A percentile compares a stretch with the other conserved stretches of the same genome.
These are phyloP conservation scores for Heliconius congener DNA, from an alignment of 1,140 invertebrate genomes.

Conservation along the genomic window DNA sequence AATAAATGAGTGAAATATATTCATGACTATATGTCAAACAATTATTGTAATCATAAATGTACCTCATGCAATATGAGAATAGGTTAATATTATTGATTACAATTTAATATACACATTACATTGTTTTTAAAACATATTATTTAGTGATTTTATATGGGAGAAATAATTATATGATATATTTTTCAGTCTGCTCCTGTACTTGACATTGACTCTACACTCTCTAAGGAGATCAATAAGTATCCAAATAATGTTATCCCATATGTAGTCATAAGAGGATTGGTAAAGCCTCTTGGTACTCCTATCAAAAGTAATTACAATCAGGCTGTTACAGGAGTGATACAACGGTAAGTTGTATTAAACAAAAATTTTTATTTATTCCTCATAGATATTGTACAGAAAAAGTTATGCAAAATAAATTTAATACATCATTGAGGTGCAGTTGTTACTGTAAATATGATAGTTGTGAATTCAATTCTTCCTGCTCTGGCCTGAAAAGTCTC, in stretches of 20 bases:
- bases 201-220: slow-evolving; percentile 84
- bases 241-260: slow-evolving; percentile 85
- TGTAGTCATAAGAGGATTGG: slow-evolving; percentile 86
- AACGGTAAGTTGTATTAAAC: slow-evolving; percentile 65
- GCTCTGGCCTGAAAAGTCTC: no score
- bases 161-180: not conserved
- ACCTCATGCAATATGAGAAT: no score
- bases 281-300: slow-evolving; percentile 87
- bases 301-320: slow-evolving; percentile 86
- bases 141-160: not conserved
- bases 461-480: no score
- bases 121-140: not conserved
- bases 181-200: slow-evolving; percentile 85
- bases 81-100: no score
- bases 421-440: no score
- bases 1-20: no score
- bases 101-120: no score
- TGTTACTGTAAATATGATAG: no score
- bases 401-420: no score
- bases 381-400: not conserved
- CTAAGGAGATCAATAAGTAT: slow-evolving; percentile 82
- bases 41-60: no score
- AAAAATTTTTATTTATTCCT: not conserved
- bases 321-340: slow-evolving; percentile 87
- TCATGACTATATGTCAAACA: no score